Evolutionary conservation across 92 coral and sea anemone species (phyloP), one percentile per base, ranked within the genome.

Genomic region (Porites cylindrica): DNA sequence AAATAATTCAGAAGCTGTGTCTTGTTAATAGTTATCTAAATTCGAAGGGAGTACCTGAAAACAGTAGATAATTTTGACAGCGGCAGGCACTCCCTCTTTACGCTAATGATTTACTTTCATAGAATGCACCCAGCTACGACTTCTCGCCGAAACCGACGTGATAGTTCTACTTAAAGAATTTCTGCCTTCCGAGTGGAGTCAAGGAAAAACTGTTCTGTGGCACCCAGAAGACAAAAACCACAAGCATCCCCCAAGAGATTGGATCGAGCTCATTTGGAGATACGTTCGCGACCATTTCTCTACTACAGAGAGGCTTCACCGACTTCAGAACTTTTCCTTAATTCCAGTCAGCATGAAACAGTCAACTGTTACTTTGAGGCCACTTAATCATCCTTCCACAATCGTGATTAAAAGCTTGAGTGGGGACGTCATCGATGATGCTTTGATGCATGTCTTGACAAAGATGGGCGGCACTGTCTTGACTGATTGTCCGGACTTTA

Each of bases 201-300:
- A 73, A 43, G 80, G 79, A 7, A 66, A 84, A 32, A 67, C 78
- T 8, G 94, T 94, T 16, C 50, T 64, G 16, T 96, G 98, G 98
- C 70, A 79, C 81, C 94, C 92, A 7, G 82, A 74, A 18, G 50
- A 66, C 47, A 66, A 75, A 13, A 74, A 51, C 65, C 56, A 62
- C 5, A 84, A 86, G 19, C 91, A 96, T 86, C 98, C 97, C 61
- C 89, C 98, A 20, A 63, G 74, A 62, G 82, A 80, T n/a, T 96
- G 98, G 98, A 61, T 96, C 23, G 72, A 85, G 71, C 88, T 76
- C 24, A 64, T 96, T 19, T 96, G 98, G 98, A 10, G 58, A 75
- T 96, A 95, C 86, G 87, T 96, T 18, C 68, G 68, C 51, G 74
- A 63, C 51, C 32, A 92, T 38, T 96, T 96, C 62, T 59, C 81